Evolutionary conservation across 2,113 vertebrate species (phyloP), one percentile per base, ranked within the genome.

Genomic region (Triplophysa siluroides): DNA sequence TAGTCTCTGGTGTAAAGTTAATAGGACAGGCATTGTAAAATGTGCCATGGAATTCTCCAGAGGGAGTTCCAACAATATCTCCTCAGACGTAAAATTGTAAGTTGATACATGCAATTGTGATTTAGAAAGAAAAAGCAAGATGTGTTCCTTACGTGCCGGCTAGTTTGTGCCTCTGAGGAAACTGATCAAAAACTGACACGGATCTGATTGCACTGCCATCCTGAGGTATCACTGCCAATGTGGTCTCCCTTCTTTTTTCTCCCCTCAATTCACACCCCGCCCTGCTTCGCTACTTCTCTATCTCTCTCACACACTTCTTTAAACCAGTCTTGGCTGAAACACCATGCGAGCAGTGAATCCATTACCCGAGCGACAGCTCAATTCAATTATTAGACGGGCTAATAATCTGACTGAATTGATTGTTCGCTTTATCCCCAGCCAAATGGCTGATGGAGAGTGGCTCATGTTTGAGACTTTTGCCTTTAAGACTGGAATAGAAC

Each of bases 311-410:
- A 38, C 78, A 61, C 68, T 84, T 63, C 50, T 72, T 67, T 82
- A 77, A 73, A 83, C 81, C 81, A 69, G 86, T 84, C 43, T 54
- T 74, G 45, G 41, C 70, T 76, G 47, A 52, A 75, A 18, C 45
- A 29, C 73, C 11, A 41, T 68, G 82, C 29, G 77, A 82, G 82
- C 79, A 82, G 85, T 81, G 82, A 83, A 86, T 82, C 85, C 80
- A 85, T 85, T 88, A 88, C 89, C 81, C 33, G 73, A 76, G 88
- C 75, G 78, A 89, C 87, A 87, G 89, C 84, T 84, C 70, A 82
- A 92, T 91, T 92, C 89, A 88, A 91, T 92, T 92, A 91, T 77
- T 71, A 87, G 82, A 85, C 76, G 76, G 83, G 82, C 85, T 85
- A 88, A 92, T 91, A 91, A 91, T 92, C 88, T 86, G 47, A 72